Conservation (phyloP, 2,113 vertebrate genomes). For the Apus apus region DNA sequence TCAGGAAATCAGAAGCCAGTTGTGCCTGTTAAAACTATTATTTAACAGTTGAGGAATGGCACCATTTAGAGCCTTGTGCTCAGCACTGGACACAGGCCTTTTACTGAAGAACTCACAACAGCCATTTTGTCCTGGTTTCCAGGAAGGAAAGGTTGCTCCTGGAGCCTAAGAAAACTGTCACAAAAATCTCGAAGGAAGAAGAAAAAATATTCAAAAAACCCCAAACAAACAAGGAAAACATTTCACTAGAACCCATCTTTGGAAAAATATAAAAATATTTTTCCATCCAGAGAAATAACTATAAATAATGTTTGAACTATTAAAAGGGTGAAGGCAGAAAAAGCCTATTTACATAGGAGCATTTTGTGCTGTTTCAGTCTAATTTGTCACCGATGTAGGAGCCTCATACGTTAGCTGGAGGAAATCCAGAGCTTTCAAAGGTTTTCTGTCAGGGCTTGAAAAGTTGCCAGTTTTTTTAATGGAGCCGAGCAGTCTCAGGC, state of each 20-base stretch:
- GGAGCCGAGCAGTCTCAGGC: slow-evolving; percentile 78
- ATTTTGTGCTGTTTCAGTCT: slow-evolving; percentile 31
- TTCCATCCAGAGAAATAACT: slow-evolving; percentile 4
- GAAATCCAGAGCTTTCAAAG: slow-evolving; percentile 76
- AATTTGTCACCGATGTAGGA: slow-evolving; percentile 67
- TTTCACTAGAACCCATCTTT: slow-evolving; percentile 44
- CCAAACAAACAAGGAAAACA: slow-evolving; percentile 56
- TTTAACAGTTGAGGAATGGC: not conserved
- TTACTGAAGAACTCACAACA: slow-evolving; percentile 8
- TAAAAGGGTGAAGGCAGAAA: slow-evolving; percentile 24
- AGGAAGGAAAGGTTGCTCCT: slow-evolving; percentile 51
- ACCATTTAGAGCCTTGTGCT: not conserved
- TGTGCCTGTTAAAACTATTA: not conserved
- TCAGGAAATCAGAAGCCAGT: not conserved
- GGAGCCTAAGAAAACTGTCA: slow-evolving; percentile 36
- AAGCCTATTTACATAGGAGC: slow-evolving; percentile 35
- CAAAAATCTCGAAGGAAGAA: not conserved
- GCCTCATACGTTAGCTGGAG: slow-evolving; percentile 76
- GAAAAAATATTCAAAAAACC: not conserved
- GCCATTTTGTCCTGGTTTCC: slow-evolving; percentile 42
- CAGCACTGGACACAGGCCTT: not conserved
- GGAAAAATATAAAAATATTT: slow-evolving; percentile 45
- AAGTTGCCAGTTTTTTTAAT: slow-evolving; percentile 76
- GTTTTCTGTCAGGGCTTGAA: slow-evolving; percentile 73
- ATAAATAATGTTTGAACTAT: slow-evolving; percentile 15